phyloP scores from a whole-genome alignment of 35 echinoderm and acorn worm species.

The Amphiura filiformis region DNA sequence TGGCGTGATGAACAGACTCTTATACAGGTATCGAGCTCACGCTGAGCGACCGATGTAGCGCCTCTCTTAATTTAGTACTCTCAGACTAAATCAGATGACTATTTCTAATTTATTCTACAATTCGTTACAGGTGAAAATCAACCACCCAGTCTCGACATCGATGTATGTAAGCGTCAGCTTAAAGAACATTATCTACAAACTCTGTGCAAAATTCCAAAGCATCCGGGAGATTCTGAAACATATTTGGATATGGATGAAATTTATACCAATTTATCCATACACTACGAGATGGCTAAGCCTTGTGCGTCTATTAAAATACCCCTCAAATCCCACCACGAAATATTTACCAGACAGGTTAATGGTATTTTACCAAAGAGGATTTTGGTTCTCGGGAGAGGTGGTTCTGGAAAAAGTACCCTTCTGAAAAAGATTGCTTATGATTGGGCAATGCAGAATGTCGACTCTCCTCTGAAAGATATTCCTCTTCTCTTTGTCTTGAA shows the following conservation, averaged over 20 bases:
- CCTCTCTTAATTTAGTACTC: too few relatives aligned
- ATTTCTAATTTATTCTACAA: not conserved
- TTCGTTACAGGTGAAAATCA: not conserved
- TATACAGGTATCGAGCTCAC: too few relatives aligned
- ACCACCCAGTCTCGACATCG: not conserved
- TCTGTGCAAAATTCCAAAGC: not conserved
- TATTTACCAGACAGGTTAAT: not conserved
- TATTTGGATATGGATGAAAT: not conserved
- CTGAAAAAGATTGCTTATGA: constrained; percentile 42
- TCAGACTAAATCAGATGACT: not conserved
- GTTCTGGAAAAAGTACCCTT: constrained; percentile 54
- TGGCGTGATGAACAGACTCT: too few relatives aligned
- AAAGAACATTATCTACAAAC: not conserved
- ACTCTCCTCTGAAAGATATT: constrained; percentile 3
- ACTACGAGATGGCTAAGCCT: not conserved
- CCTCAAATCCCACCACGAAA: not conserved
- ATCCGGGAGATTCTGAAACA: not conserved
- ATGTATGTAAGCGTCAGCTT: not conserved
- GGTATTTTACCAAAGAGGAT: not conserved
- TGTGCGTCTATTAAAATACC: not conserved
- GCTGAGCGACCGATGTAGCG: too few relatives aligned
- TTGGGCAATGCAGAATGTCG: constrained; percentile 27
- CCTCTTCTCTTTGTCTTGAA: constrained; percentile 30
- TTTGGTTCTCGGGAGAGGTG: constrained; percentile 30
- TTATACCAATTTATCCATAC: not conserved